These are phyloP conservation scores for Aplochiton taeniatus DNA, from an alignment of 2,797 vertebrate genomes.

Conservation along the genomic window DNA sequence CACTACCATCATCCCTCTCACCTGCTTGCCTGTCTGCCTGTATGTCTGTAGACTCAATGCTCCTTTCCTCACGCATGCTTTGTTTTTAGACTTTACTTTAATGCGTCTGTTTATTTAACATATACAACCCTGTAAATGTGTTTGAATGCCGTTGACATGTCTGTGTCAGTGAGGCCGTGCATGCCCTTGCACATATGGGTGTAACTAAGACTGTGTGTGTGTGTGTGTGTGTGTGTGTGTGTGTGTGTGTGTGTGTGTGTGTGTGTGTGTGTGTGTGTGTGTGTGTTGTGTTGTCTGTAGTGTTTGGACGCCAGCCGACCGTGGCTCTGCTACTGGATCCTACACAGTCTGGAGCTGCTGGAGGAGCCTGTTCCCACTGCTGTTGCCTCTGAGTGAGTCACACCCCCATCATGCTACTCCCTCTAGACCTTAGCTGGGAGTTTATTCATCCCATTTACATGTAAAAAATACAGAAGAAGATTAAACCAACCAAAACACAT, in stretches of 20 bases:
- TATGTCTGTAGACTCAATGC: too few species aligned
- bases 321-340: conserved; percentile 79
- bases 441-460: not conserved
- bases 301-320: conserved; percentile 86
- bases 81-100: too few species aligned
- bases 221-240: not conserved
- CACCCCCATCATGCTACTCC: not conserved
- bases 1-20: too few species aligned
- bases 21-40: too few species aligned
- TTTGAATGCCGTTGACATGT: too few species aligned
- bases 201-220: not conserved
- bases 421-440: too few species aligned
- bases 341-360: conserved; percentile 92
- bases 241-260: conserved; percentile 10
- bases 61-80: too few species aligned
- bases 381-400: conserved; percentile 88
- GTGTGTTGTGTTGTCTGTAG: conserved; percentile 59
- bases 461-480: not conserved
- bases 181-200: too few species aligned
- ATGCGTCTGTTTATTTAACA: too few species aligned
- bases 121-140: too few species aligned
- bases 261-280: conserved; percentile 14
- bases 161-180: too few species aligned
- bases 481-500: too few species aligned
- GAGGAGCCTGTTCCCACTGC: conserved; percentile 86